These are phyloP conservation scores for Muscina levida DNA, from an alignment of 2,888 invertebrate genomes.

Conservation along the genomic window DNA sequence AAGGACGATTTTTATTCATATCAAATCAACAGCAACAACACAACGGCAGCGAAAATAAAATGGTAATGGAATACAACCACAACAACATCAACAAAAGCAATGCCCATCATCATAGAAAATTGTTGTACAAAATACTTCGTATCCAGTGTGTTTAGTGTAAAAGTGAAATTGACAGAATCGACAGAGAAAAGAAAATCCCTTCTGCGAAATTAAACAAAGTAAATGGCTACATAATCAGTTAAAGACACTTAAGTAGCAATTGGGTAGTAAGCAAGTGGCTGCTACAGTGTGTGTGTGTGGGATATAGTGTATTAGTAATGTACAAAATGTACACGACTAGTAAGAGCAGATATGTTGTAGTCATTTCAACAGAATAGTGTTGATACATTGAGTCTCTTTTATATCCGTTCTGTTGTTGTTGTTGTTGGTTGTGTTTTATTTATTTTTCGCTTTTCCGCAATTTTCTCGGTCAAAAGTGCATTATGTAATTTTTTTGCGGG, in stretches of 20 bases:
- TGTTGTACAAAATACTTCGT: background rate
- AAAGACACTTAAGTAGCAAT: background rate
- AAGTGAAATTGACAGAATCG: too few species aligned
- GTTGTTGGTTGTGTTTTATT: too few species aligned
- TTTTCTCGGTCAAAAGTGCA: slow-evolving; percentile 71
- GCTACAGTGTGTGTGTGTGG: background rate
- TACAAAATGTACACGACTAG: background rate
- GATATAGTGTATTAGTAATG: too few species aligned
- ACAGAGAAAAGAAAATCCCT: background rate
- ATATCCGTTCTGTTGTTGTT: slow-evolving; percentile 33
- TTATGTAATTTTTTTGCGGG: slow-evolving; percentile 74
- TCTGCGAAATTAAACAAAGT: background rate
- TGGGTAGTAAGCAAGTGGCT: background rate
- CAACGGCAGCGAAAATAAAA: background rate
- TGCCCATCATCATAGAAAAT: too few species aligned
- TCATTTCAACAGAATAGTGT: too few species aligned
- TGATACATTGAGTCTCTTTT: too few species aligned
- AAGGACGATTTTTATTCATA: slow-evolving; percentile 12
- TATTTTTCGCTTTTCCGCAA: slow-evolving; percentile 5
- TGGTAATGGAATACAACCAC: too few species aligned
- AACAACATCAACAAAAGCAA: too few species aligned
- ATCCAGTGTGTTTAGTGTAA: too few species aligned
- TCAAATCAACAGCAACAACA: background rate
- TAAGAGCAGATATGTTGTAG: background rate
- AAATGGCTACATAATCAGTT: background rate